A percentile compares a stretch with the other conserved stretches of the same genome.
Evolutionary conservation across 1,140 invertebrate species (phyloP).

Genomic region (Drosophila grimshawi): DNA sequence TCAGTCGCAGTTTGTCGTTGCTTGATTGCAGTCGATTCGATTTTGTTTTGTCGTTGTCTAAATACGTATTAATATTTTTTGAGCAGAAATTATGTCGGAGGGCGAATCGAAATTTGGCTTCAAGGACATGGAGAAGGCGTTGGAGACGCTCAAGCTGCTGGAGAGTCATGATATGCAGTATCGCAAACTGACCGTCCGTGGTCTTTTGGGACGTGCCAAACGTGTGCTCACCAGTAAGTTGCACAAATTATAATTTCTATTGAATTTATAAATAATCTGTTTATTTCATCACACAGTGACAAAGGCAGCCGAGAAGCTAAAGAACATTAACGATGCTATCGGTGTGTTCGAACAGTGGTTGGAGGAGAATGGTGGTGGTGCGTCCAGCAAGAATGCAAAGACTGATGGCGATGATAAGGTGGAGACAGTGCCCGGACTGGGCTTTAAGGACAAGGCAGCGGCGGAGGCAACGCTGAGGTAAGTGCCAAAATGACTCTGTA

Average conservation of each 20-base stretch:
- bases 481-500: conserved; percentile 17
- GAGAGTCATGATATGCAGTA: conserved; percentile 88
- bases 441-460: conserved; percentile 88
- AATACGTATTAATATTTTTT: conserved; percentile 31
- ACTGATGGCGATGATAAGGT: conserved; percentile 83
- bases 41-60: background rate
- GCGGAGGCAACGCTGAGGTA: conserved; percentile 85
- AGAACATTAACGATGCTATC: conserved; percentile 89
- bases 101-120: conserved; percentile 88
- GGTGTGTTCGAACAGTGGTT: conserved; percentile 88
- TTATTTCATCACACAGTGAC: conserved; percentile 85
- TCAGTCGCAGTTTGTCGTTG: conserved; percentile 54
- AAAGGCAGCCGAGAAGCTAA: conserved; percentile 88
- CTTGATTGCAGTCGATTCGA: conserved; percentile 27
- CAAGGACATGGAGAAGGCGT: conserved; percentile 89
- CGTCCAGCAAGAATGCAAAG: conserved; percentile 84
- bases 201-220: conserved; percentile 88
- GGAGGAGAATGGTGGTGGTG: conserved; percentile 85
- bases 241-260: background rate
- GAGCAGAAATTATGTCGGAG: conserved; percentile 63
- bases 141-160: conserved; percentile 87
- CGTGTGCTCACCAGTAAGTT: conserved; percentile 87
- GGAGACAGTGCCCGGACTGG: conserved; percentile 87
- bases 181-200: conserved; percentile 87
- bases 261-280: background rate